Conservation (phyloP, 2,888 invertebrate species). For the Ecdyonurus torrentis region DNA sequence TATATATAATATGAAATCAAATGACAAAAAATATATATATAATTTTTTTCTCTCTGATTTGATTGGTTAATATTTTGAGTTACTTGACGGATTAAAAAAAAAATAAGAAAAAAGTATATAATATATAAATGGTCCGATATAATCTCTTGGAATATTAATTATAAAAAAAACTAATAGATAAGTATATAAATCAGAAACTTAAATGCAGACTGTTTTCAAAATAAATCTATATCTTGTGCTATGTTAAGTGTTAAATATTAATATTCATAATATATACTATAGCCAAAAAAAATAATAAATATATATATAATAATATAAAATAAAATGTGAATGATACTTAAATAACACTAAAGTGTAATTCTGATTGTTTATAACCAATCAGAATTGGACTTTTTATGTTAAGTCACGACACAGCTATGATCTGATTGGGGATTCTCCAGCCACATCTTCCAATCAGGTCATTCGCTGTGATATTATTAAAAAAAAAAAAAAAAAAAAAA, state of each 20-base stretch:
- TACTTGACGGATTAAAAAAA: not conserved
- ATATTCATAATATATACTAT: not conserved
- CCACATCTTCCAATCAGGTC: constrained; percentile 51
- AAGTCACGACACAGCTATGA: constrained; percentile 26
- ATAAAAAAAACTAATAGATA: not conserved
- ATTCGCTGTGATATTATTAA: not conserved
- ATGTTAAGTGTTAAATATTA: not conserved
- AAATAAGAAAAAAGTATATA: not conserved
- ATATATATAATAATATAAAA: too few relatives aligned
- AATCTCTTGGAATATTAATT: not conserved
- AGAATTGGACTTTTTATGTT: not conserved
- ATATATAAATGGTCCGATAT: not conserved
- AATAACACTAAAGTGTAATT: not conserved
- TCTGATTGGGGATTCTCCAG: constrained; percentile 55
- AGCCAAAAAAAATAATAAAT: not conserved
- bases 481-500: not conserved
- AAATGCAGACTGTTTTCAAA: not conserved
- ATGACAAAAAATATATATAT: not conserved
- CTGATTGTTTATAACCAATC: not conserved
- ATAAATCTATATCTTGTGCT: not conserved
- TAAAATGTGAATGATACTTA: too few relatives aligned
- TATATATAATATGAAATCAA: not conserved
- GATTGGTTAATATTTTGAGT: not conserved
- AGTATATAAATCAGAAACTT: not conserved
- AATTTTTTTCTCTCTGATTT: not conserved